These are phyloP conservation scores for Chaenocephalus aceratus DNA, from an alignment of 2,113 vertebrate genomes.

Conservation along the genomic window DNA sequence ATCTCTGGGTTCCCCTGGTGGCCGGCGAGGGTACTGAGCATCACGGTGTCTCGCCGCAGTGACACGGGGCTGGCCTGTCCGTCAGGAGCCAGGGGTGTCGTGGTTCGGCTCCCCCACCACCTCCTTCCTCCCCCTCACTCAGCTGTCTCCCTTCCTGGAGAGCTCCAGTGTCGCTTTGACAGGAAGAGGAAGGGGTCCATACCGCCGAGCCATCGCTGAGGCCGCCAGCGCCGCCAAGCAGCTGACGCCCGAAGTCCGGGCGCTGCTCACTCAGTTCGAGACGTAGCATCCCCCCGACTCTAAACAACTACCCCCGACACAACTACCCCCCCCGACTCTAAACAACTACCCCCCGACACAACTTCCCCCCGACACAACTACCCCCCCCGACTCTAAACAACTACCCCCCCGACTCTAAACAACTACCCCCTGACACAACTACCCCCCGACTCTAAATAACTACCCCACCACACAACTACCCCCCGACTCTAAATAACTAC, in stretches of 20 bases:
- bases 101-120: conserved; percentile 99
- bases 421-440: too few species aligned
- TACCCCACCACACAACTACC: too few species aligned
- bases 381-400: too few species aligned
- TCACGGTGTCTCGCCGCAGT: conserved; percentile 91
- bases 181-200: conserved; percentile 98
- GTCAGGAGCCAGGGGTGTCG: conserved; percentile 95
- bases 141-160: conserved; percentile 97
- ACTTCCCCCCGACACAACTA: too few species aligned
- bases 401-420: too few species aligned
- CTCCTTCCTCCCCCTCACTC: conserved; percentile 94
- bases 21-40: conserved; percentile 94
- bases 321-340: too few species aligned
- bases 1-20: conserved; percentile 99
- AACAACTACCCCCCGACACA: too few species aligned
- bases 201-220: conserved; percentile 97
- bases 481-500: too few species aligned
- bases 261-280: conserved; percentile 97
- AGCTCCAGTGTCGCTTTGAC: conserved; percentile 97
- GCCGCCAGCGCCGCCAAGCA: conserved; percentile 97
- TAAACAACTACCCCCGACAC: neutral
- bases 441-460: too few species aligned
- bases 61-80: conserved; percentile 93
- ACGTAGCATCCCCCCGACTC: conserved; percentile 75
- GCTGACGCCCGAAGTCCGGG: conserved; percentile 96